Evolutionary conservation across 2,113 vertebrate genomes (phyloP).

Genomic region (Mormyrus lacerda): DNA sequence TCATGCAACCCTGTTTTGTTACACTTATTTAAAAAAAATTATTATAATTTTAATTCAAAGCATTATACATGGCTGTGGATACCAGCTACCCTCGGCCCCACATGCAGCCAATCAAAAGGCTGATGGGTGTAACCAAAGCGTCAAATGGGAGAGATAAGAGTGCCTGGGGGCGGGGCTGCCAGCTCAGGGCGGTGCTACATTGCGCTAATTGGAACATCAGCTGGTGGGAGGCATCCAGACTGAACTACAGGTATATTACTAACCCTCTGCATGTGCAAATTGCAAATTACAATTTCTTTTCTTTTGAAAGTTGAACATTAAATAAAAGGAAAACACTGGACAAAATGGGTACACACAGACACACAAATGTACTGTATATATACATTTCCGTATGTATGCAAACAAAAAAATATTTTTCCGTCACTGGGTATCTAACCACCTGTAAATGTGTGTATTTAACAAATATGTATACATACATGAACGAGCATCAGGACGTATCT

Average conservation of each 20-base stretch:
- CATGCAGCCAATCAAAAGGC: constrained; percentile 32
- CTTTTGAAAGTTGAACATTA: constrained; percentile 72
- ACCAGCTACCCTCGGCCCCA: constrained; percentile 6
- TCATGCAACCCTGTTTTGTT: constrained; percentile 68
- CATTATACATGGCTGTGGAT: neutral
- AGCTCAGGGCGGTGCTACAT: constrained; percentile 83
- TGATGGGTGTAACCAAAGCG: neutral
- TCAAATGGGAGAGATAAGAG: constrained; percentile 29
- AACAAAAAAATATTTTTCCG: constrained; percentile 15
- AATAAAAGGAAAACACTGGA: constrained; percentile 78
- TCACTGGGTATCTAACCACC: neutral
- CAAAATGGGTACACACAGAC: constrained; percentile 45
- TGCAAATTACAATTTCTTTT: constrained; percentile 74
- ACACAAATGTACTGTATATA: neutral
- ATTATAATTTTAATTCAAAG: neutral
- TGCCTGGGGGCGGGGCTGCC: constrained; percentile 53
- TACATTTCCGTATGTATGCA: constrained; percentile 27
- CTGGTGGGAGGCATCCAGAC: constrained; percentile 29
- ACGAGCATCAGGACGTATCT: neutral
- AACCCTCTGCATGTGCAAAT: constrained; percentile 96
- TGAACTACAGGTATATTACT: constrained; percentile 59
- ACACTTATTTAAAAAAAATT: constrained; percentile 23
- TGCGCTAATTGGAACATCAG: constrained; percentile 68
- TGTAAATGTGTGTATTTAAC: neutral
- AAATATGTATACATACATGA: neutral